Evolutionary conservation across 2,888 invertebrate genomes (phyloP).

Genomic region (Steinernema scapterisci): DNA sequence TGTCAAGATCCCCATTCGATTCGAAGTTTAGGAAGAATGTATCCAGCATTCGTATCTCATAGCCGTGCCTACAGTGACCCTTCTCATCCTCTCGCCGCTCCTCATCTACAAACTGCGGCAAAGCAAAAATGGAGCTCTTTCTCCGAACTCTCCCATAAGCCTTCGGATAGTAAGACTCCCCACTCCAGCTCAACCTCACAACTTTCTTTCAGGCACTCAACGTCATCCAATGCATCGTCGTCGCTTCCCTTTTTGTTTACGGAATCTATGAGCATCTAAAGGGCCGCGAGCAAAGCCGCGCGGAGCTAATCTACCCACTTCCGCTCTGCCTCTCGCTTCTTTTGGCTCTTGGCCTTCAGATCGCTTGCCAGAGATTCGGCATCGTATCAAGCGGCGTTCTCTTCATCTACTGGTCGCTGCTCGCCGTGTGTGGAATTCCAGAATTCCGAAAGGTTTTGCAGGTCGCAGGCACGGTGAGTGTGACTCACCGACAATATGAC

Average conservation of each 20-base stretch:
- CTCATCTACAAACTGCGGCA: conserved; percentile 42
- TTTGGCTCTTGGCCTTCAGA: neutral
- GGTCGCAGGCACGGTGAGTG: neutral
- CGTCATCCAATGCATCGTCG: conserved; percentile 45
- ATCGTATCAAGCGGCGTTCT: conserved; percentile 80
- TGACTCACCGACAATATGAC: neutral
- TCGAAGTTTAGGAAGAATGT: neutral
- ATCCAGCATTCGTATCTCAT: conserved; percentile 80
- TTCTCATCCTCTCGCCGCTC: conserved; percentile 51
- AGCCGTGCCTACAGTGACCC: conserved; percentile 79
- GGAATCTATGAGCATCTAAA: conserved; percentile 46
- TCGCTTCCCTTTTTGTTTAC: conserved; percentile 47
- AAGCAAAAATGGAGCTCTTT: conserved; percentile 41
- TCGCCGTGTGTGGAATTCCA: conserved; percentile 76
- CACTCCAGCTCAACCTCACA: neutral
- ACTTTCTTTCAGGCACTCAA: conserved; percentile 37
- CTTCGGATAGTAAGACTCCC: conserved; percentile 14
- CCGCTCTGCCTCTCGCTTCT: conserved; percentile 52
- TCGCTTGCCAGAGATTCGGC: conserved; percentile 25
- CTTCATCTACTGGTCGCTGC: conserved; percentile 86
- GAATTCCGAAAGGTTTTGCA: conserved; percentile 37
- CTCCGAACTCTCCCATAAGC: conserved; percentile 26
- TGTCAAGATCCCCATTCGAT: neutral
- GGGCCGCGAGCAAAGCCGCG: conserved; percentile 25
- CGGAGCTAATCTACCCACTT: conserved; percentile 54